Evolutionary conservation across 2,113 vertebrate species (phyloP).

Genomic region (Pelusios castaneus): DNA sequence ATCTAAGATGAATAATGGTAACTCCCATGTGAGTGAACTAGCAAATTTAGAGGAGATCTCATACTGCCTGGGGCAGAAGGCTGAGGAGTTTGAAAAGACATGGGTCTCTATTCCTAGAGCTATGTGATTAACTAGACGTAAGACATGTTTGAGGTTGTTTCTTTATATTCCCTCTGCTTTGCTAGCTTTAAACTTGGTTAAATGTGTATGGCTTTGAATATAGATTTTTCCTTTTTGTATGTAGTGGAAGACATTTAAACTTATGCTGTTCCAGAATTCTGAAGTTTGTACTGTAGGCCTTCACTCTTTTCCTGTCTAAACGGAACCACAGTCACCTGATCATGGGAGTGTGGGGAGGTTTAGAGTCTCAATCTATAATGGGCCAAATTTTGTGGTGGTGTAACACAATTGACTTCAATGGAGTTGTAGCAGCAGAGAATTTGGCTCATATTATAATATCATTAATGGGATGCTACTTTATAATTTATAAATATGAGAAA

Average conservation of each 20-base stretch:
- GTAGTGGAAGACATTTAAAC: not conserved
- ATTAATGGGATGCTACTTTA: not conserved
- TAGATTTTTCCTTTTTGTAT: not conserved
- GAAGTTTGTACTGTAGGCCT: not conserved
- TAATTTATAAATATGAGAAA: not conserved
- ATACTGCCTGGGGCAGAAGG: not conserved
- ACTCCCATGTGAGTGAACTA: not conserved
- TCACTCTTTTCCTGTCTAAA: not conserved
- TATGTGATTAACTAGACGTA: not conserved
- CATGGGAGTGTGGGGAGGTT: not conserved
- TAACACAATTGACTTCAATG: not conserved
- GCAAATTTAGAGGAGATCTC: not conserved
- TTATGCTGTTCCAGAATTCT: not conserved
- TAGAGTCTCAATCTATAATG: not conserved
- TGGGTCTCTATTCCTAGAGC: not conserved
- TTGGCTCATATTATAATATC: not conserved
- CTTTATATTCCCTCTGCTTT: not conserved
- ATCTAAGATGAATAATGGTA: not conserved
- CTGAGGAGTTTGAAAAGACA: not conserved
- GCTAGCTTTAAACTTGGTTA: not conserved
- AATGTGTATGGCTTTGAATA: not conserved
- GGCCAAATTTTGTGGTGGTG: not conserved
- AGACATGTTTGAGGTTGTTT: not conserved
- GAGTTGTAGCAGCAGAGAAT: not conserved
- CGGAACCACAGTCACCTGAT: not conserved